Percentiles rank a stretch among this genome's conserved stretches.
phyloP scores from a whole-genome alignment of 2,888 invertebrate species.

The Nipponacmea schrenckii region DNA sequence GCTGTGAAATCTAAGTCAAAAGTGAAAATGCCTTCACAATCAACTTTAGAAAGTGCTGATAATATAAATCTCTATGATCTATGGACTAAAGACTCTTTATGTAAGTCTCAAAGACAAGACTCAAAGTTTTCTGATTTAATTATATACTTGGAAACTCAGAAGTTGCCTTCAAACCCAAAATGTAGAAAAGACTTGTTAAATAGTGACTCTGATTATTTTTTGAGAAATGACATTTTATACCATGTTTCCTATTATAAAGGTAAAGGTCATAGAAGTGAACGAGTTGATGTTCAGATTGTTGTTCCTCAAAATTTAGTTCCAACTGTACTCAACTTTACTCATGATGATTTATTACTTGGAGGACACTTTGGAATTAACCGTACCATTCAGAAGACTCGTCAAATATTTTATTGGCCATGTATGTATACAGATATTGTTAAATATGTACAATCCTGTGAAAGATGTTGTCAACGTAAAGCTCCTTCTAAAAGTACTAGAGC shows the following conservation, averaged over 20 bases:
- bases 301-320: neutral
- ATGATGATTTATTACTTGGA: neutral
- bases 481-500: neutral
- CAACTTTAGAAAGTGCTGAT: no score
- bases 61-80: no score
- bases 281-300: neutral
- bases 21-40: no score
- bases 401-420: neutral
- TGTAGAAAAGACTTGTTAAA: no score
- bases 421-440: neutral
- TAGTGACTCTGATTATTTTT: neutral
- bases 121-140: no score
- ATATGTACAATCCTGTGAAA: neutral
- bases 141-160: no score
- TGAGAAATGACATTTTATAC: neutral
- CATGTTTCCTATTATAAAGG: neutral
- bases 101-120: neutral
- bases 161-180: no score
- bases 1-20: no score
- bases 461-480: slow-evolving; percentile 8
- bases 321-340: neutral
- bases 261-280: neutral
- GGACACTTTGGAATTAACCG: neutral
- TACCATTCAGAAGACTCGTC: neutral
- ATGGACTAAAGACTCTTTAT: neutral